Percentiles rank a stretch among this genome's conserved stretches.
These are phyloP conservation scores for Meiosimyza platycephala DNA, from an alignment of 2,888 invertebrate genomes.

Conservation along the genomic window DNA sequence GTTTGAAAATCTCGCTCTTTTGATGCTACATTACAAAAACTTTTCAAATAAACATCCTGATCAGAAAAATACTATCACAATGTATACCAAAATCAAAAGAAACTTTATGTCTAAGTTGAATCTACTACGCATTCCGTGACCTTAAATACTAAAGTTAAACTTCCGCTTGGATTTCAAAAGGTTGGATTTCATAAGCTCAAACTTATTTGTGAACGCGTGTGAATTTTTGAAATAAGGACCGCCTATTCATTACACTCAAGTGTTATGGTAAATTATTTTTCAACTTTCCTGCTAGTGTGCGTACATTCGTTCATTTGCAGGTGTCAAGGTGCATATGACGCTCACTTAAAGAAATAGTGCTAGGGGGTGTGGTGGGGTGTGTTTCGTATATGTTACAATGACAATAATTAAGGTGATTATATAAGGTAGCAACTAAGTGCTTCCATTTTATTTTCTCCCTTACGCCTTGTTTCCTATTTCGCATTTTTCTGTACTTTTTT, in stretches of 20 bases:
- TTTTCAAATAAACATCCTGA: too few relatives aligned
- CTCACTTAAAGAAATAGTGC: neutral
- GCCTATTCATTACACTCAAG: slow-evolving; percentile 32
- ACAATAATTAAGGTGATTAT: slow-evolving; percentile 61
- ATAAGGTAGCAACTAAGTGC: slow-evolving; percentile 52
- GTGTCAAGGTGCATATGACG: neutral
- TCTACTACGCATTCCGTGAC: too few relatives aligned
- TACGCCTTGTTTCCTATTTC: neutral
- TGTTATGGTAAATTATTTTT: slow-evolving; percentile 36
- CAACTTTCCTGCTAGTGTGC: slow-evolving; percentile 11
- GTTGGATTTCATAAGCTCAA: too few relatives aligned
- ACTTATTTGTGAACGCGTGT: too few relatives aligned
- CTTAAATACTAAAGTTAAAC: too few relatives aligned
- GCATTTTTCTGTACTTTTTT: slow-evolving; percentile 1
- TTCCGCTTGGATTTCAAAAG: too few relatives aligned
- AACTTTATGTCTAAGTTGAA: too few relatives aligned
- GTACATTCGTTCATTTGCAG: neutral
- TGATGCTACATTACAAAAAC: too few relatives aligned
- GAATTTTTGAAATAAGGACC: too few relatives aligned
- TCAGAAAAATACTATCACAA: too few relatives aligned
- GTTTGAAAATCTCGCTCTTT: too few relatives aligned
- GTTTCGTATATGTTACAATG: slow-evolving; percentile 40
- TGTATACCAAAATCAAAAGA: too few relatives aligned
- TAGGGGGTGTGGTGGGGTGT: slow-evolving; percentile 20
- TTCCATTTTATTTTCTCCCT: slow-evolving; percentile 18